A percentile compares a stretch with the other conserved stretches of the same genome.
phyloP scores from a whole-genome alignment of 2,888 invertebrate genomes.

The Loripinus fragilis region DNA sequence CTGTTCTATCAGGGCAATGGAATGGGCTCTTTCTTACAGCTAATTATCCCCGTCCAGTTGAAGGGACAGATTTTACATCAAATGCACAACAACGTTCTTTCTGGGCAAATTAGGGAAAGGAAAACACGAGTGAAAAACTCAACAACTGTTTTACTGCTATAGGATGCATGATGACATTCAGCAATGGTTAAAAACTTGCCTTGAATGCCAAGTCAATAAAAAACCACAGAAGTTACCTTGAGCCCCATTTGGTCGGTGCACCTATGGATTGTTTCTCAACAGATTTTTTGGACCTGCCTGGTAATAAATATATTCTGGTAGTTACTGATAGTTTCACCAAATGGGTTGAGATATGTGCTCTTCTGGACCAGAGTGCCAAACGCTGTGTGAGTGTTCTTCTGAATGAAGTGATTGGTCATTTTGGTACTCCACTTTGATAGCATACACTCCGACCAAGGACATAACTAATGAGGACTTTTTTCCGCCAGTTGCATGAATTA shows the following conservation, averaged over 20 bases:
- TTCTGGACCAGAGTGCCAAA: not conserved
- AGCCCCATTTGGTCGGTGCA: not conserved
- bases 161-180: not conserved
- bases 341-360: not conserved
- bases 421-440: not conserved
- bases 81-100: not conserved
- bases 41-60: not conserved
- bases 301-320: not conserved
- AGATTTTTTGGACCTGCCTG: not conserved
- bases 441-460: not conserved
- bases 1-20: not conserved
- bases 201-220: not conserved
- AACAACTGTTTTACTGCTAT: not conserved
- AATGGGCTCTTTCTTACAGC: not conserved
- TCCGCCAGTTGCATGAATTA: not conserved
- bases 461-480: not conserved
- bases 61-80: slow-evolving; percentile 2
- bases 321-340: not conserved
- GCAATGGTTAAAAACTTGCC: not conserved
- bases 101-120: not conserved
- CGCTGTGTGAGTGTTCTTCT: not conserved
- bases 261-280: not conserved
- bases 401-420: not conserved
- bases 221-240: not conserved
- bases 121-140: not conserved